Conservation (phyloP, 2,888 invertebrate species). For the Camponotus fellah region DNA sequence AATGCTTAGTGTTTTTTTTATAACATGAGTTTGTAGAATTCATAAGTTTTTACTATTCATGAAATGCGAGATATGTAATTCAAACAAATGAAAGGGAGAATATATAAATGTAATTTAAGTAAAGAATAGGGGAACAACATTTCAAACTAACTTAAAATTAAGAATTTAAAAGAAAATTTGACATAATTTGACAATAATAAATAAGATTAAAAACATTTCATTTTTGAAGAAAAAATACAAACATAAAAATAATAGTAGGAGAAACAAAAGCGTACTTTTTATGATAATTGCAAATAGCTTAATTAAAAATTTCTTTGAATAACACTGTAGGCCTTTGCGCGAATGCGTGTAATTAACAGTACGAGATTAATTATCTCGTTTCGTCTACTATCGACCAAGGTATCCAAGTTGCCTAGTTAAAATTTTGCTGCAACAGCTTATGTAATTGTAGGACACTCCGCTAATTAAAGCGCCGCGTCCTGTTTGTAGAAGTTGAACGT, state of each 20-base stretch:
- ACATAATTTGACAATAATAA: neutral
- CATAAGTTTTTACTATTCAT: neutral
- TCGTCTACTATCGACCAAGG: neutral
- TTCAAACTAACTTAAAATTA: neutral
- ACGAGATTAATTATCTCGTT: constrained; percentile 12
- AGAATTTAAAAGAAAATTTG: neutral
- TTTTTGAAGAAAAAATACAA: neutral
- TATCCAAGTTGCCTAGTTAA: constrained; percentile 13
- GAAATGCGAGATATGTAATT: neutral
- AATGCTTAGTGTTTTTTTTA: neutral
- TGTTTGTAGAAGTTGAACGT: constrained; percentile 33
- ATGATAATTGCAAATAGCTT: neutral
- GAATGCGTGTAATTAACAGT: constrained; percentile 8
- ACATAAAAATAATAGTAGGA: neutral
- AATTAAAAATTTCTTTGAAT: neutral
- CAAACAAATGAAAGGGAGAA: neutral
- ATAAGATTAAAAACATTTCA: neutral
- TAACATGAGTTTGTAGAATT: neutral
- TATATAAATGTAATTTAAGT: neutral
- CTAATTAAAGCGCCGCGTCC: constrained; percentile 37
- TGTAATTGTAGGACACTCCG: constrained; percentile 27
- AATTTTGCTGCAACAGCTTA: constrained; percentile 23
- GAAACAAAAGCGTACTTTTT: neutral
- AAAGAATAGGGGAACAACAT: neutral
- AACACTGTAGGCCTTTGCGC: neutral